phyloP scores from a whole-genome alignment of 2,888 invertebrate species.

The Syrista parreyssii region DNA sequence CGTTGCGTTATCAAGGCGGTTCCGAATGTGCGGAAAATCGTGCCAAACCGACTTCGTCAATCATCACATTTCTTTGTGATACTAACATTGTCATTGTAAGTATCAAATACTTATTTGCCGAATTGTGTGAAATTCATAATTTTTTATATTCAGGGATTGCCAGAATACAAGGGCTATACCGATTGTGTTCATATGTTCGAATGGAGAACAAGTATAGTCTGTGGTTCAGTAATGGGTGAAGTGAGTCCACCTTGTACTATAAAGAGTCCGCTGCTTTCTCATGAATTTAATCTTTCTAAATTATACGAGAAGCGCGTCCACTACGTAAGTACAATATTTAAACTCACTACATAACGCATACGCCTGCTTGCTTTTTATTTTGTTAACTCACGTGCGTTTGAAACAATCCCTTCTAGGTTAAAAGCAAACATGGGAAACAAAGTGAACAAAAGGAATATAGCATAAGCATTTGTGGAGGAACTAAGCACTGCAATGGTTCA shows the following conservation, averaged over 20 bases:
- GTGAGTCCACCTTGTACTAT: conserved; percentile 46
- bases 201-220: conserved; percentile 52
- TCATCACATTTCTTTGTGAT: conserved; percentile 36
- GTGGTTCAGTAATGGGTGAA: conserved; percentile 40
- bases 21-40: conserved; percentile 42
- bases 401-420: conserved; percentile 31
- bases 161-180: conserved; percentile 42
- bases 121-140: not conserved
- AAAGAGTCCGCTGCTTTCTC: conserved; percentile 38
- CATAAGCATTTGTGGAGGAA: conserved; percentile 45
- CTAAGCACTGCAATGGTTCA: conserved; percentile 45
- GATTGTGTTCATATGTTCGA: conserved; percentile 52
- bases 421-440: conserved; percentile 33
- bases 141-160: conserved; percentile 36
- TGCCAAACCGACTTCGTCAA: conserved; percentile 38
- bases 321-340: conserved; percentile 37
- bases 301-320: conserved; percentile 32
- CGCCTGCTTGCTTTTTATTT: not conserved
- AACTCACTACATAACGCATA: not conserved
- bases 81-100: conserved; percentile 15
- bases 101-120: not conserved
- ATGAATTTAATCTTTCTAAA: conserved; percentile 44
- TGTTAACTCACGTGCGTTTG: conserved; percentile 6
- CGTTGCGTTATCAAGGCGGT: conserved; percentile 24
- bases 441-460: conserved; percentile 28